These are phyloP conservation scores for Tenthredo notha DNA, from an alignment of 2,888 invertebrate genomes.

Conservation along the genomic window DNA sequence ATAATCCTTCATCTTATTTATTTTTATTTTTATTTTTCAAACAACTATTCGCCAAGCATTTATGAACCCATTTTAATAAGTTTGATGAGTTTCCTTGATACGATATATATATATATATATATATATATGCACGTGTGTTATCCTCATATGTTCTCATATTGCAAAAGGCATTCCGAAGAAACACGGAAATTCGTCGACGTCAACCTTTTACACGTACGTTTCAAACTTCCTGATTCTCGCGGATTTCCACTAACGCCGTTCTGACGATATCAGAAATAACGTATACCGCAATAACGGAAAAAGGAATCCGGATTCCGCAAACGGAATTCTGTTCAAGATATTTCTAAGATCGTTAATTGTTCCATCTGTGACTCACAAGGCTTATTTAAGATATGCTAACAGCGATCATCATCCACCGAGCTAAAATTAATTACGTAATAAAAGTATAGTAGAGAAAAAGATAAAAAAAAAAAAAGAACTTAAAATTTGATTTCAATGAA, in stretches of 20 bases:
- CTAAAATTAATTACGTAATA: background rate
- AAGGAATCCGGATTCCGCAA: background rate
- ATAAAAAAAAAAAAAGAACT: too few relatives aligned
- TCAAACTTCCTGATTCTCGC: background rate
- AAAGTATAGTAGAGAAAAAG: too few relatives aligned
- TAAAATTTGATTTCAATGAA: too few relatives aligned
- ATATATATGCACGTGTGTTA: background rate
- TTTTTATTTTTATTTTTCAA: background rate
- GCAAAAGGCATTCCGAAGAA: slow-evolving; percentile 1
- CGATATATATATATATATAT: too few relatives aligned
- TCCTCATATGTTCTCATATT: background rate
- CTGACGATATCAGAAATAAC: background rate
- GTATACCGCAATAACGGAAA: slow-evolving; percentile 10
- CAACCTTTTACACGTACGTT: background rate
- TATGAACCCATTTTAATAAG: background rate
- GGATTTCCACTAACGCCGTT: background rate
- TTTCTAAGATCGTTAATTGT: background rate
- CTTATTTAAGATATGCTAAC: background rate
- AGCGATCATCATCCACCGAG: background rate
- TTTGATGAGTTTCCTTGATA: background rate
- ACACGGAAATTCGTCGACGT: background rate
- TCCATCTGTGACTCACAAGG: background rate
- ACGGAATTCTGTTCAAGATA: background rate
- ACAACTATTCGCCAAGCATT: background rate
- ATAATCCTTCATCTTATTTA: background rate